Evolutionary conservation across 2,797 vertebrate species (phyloP), one percentile per base, ranked within the genome.

Genomic region (Enteromius viviparus): DNA sequence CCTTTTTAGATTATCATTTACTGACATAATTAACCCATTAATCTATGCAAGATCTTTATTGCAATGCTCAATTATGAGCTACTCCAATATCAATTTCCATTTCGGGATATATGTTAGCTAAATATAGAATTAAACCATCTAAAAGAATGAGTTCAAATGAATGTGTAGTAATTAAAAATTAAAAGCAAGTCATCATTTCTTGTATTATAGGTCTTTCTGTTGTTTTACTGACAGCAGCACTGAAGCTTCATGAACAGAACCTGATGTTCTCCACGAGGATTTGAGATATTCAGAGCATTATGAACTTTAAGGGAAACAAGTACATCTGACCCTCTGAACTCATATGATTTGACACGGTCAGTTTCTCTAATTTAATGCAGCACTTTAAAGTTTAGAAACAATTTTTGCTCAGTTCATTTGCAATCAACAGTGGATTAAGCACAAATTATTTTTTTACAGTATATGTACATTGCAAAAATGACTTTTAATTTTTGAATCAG

Each of bases 21-120:
- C 76, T 82, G 49, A 76, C 49, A 82, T 82, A 42, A 76, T 82
- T 82, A 76, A 82, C 81, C 23, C 72, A 68, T 68, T 82, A n/a
- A 82, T 68, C 71, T 74, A 65, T 74, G 53, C 45, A 42, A 8
- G 21, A 82, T 76, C 62, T 76, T 66, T 68, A 55, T 66, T 82
- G 64, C 32, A 55, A 66, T 53, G 47, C 45, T 29, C 72, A 76
- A 53, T 66, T 76, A 66, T 75, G 65, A 2, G 23, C 55, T 62
- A 47, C 45, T 66, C 71, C 60, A 9, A 53, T 51, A 75, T 76
- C 19, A 68, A 42, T 42, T 82, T 55, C 17, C 34, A 32, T 76
- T 82, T 15, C 34, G 21, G 7, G 47, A 32, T 68, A 42, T 58
- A 55, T 55, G 34, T 58, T 45, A 4, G 23, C 11, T 76, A 76